Conservation (phyloP, 2,113 vertebrate genomes). For the Pteruthius melanotis region DNA sequence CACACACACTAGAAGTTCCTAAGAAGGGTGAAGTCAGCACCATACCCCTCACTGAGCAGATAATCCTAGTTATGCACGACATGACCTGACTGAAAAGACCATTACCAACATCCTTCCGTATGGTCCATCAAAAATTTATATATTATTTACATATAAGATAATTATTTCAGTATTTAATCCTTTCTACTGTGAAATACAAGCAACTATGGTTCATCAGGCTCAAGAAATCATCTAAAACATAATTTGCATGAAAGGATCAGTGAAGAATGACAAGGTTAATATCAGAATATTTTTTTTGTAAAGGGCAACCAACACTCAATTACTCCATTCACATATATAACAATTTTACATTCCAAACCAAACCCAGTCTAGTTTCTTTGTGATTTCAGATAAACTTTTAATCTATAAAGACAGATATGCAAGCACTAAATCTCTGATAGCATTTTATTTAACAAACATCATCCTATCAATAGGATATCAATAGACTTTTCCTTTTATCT, state of each 20-base stretch:
- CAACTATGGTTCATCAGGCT: background rate
- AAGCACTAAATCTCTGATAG: background rate
- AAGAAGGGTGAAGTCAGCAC: background rate
- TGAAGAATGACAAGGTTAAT: slow-evolving; percentile 23
- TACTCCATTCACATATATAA: background rate
- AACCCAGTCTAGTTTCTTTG: background rate
- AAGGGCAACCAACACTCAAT: background rate
- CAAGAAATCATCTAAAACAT: background rate
- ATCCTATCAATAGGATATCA: background rate
- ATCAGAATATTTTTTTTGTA: slow-evolving; percentile 7
- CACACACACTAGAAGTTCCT: background rate
- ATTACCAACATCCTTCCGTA: background rate
- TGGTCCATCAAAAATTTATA: background rate
- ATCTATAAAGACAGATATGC: background rate
- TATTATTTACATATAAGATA: background rate
- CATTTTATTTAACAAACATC: background rate
- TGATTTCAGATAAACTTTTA: background rate
- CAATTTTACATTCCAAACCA: background rate
- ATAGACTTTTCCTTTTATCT: background rate
- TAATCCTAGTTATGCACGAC: background rate
- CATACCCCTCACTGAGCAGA: background rate
- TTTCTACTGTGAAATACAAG: background rate
- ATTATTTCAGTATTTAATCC: slow-evolving; percentile 31
- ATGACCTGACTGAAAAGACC: background rate
- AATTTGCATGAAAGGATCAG: background rate